Conservation (phyloP, 2,113 vertebrate genomes). For the Falco punctatus region DNA sequence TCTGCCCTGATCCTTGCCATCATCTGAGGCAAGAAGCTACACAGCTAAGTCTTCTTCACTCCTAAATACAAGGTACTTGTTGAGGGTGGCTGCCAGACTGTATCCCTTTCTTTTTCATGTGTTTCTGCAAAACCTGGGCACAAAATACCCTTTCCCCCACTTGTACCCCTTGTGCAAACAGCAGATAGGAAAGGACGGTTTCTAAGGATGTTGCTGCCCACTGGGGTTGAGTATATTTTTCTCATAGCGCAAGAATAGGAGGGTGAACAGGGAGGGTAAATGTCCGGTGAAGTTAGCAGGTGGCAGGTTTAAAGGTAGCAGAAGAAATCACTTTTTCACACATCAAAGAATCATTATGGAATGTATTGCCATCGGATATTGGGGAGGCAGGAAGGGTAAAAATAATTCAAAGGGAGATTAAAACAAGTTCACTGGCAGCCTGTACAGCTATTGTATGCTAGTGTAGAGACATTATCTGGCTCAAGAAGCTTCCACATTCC, state of each 20-base stretch:
- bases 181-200: neutral
- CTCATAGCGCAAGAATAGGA: neutral
- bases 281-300: neutral
- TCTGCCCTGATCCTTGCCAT: neutral
- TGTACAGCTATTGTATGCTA: neutral
- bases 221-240: neutral
- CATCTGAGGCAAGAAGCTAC: neutral
- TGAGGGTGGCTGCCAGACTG: neutral
- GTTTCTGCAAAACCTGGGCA: neutral
- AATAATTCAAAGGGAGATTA: constrained; percentile 6
- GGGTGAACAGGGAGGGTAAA: neutral
- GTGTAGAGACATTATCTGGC: neutral
- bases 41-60: neutral
- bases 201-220: neutral
- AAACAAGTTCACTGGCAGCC: constrained; percentile 23
- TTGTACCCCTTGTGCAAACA: neutral
- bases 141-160: neutral
- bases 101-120: neutral
- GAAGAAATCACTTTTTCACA: neutral
- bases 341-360: neutral
- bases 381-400: neutral
- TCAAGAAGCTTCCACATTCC: constrained; percentile 13
- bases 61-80: neutral
- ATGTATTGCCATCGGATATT: neutral
- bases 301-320: neutral